Base-by-base conservation (phyloP, 1,140 invertebrate genomes). In the Dendroctonus ponderosae region DNA sequence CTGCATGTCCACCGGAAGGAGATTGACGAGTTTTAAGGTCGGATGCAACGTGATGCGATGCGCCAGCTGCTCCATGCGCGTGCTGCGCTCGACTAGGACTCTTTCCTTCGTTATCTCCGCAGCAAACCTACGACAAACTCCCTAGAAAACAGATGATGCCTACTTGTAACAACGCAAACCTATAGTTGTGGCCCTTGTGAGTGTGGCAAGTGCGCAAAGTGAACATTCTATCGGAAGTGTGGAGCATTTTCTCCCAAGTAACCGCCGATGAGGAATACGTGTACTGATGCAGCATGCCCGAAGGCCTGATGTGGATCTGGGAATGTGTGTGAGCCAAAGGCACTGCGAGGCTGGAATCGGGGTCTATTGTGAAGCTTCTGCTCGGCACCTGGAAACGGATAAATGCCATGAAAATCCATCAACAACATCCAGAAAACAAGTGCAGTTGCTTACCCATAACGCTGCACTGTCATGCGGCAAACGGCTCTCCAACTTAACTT, bases 11-110 rank as follows among this genome's bases (percentile, higher is more conserved):
- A 89, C 82, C 5, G 90, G 90, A 60, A 94, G 80, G 70, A 92
- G 79, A 85, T 91, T 92, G 39, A 85, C 85, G 75, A 98, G 73
- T 12, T 88, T 89, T 0, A 98, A 80, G 1, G 92, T 92, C 38
- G 94, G 90, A 62, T 93, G 77, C 26, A 99, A 79, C 6, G 86
- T 88, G 57, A 98, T 89, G 6, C 87, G 87, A 78, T 98, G 96
- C 0, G 90, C 94, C 15, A 94, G 92, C 57, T 92, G 83, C 56
- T 75, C 57, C 75, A 67, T 8, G 67, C 56, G 66, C 76, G 75
- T 14, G 68, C 74, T 12, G 68, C 79, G 76, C 67, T 92, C 91
- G 15, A 81, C 74, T 3, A 93, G 92, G 82, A 90, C 96, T 65
- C 88, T 88, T 74, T 96, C 91, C 67, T 90, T 83, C 58, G 85